Evolutionary conservation across 2,888 invertebrate species (phyloP), one percentile per base, ranked within the genome.

Genomic region (Crocallis elinguaria): DNA sequence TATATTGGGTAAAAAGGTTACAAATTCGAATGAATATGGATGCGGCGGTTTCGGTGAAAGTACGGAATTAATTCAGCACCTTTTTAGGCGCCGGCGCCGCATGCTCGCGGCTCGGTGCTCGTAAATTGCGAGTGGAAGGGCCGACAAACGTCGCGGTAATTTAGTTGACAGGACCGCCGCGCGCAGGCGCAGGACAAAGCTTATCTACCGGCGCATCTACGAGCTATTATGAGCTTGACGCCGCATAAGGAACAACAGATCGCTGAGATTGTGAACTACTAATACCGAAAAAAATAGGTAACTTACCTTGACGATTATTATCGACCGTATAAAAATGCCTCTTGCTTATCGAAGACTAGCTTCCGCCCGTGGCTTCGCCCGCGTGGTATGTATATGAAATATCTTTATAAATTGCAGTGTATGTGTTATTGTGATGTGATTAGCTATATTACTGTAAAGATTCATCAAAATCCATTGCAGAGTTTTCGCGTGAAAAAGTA

Each of bases 221-320:
- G 81, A 82, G 78, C 86, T 84, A 88, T 90, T 89, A 88, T 84
- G 82, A 82, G 79, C 83, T 81, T 83, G 86, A 87, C 87, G 66
- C 73, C 64, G 69, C 82, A 80, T 83, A 82, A 50, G 41, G 45
- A 51, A 53, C 53, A 82, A 80, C 81, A 82, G 82, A 82, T 84
- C 79, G 73, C 78, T 77, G 69, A 81, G 82, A 86, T 84, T 84
- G 67, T 65, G 50, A 57, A 66, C 60, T 61, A 53, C 60, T 57
- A 63, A 62, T 68, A 66, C n/a, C n/a, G n/a, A 69, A 64, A 69
- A 64, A 64, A 29, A 54, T 45, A 30, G 11, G 33, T 27, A 36
- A 42, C 21, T 32, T 21, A 44, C 33, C 32, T 27, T 14, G 45
- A 45, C 13, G 5, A 14, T 41, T 13, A 43, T 49, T 17, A 35